These are phyloP conservation scores for Scaptomyza caliginosa DNA, from an alignment of 2,888 invertebrate genomes.

Conservation along the genomic window DNA sequence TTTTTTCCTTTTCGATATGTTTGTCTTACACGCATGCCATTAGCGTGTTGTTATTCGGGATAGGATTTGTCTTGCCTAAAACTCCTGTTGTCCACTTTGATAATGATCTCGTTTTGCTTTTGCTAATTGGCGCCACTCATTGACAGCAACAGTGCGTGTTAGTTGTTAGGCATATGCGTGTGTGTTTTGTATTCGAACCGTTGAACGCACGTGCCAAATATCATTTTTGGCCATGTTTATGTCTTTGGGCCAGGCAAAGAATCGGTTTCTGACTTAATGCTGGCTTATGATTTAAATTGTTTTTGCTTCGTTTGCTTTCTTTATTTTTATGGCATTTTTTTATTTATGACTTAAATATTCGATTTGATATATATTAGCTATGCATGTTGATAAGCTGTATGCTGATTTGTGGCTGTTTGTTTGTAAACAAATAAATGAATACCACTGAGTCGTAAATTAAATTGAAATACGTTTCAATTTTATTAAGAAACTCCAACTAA, in stretches of 20 bases:
- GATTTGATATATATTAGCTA: conserved; percentile 10
- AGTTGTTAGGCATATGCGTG: neutral
- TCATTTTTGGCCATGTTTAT: conserved; percentile 26
- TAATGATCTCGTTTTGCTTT: conserved; percentile 49
- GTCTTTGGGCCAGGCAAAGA: conserved; percentile 13
- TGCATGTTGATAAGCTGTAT: conserved; percentile 11
- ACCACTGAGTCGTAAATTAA: neutral
- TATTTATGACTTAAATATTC: conserved; percentile 32
- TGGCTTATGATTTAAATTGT: conserved; percentile 31
- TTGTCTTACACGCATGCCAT: conserved; percentile 40
- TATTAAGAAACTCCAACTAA: neutral
- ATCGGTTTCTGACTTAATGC: conserved; percentile 33
- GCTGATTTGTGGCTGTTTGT: conserved; percentile 25
- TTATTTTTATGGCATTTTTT: conserved; percentile 15
- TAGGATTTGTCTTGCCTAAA: neutral
- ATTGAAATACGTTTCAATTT: conserved; percentile 6
- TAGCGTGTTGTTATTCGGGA: conserved; percentile 9
- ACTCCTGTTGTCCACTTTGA: conserved; percentile 24
- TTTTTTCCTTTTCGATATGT: conserved; percentile 19
- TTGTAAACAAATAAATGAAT: conserved; percentile 6
- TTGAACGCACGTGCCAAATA: conserved; percentile 36
- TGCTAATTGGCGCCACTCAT: conserved; percentile 52
- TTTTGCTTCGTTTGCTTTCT: conserved; percentile 7
- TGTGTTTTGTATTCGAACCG: neutral
- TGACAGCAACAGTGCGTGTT: conserved; percentile 11